Base-by-base conservation (phyloP, 2,113 vertebrate species). In the Rutilus rutilus region DNA sequence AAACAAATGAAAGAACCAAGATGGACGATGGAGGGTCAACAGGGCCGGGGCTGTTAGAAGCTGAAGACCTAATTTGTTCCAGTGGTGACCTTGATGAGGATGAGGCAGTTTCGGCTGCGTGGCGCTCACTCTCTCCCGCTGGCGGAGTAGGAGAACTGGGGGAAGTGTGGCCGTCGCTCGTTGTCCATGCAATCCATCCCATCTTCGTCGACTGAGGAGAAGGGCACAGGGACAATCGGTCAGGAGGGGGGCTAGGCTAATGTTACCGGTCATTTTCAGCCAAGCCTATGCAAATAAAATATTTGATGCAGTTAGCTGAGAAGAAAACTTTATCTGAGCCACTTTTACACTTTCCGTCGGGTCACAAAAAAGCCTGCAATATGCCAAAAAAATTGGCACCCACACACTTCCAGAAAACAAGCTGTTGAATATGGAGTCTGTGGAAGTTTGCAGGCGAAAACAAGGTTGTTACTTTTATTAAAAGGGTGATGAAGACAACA, bases 141-240 rank as follows among this genome's bases (percentile, higher is more conserved):
- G 91, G 98, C 98, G 2, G 97, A 99, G 94, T 99, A 99, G 90
- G 98, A 99, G 92, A 99, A 99, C 89, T 99, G 98, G n/a, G 98
- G 98, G 94, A 99, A 99, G 91, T 99, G 98, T 0, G 98, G 98
- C 89, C 98, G 94, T 89, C 98, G 94, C 93, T 99, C 98, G 65
- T 96, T 99, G 93, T 99, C 98, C 94, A 97, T 91, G 94, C 97
- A 96, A 91, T 99, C 97, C 98, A 98, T 98, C 73, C 97, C 97
- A 21, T 99, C 98, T 91, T 99, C 98, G 11, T 99, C 98, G 90
- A 97, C 98, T 99, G 93, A 39, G 69, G 85, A 78, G n/a, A 86
- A 21, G 80, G 12, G 62, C 81, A 62, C 27, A 86, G 27, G 15
- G 84, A 47, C 30, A 4, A 19, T 81, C 36, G 50, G 57, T 73